phyloP scores from a whole-genome alignment of 2,888 invertebrate genomes.

The Dorcus hopei region DNA sequence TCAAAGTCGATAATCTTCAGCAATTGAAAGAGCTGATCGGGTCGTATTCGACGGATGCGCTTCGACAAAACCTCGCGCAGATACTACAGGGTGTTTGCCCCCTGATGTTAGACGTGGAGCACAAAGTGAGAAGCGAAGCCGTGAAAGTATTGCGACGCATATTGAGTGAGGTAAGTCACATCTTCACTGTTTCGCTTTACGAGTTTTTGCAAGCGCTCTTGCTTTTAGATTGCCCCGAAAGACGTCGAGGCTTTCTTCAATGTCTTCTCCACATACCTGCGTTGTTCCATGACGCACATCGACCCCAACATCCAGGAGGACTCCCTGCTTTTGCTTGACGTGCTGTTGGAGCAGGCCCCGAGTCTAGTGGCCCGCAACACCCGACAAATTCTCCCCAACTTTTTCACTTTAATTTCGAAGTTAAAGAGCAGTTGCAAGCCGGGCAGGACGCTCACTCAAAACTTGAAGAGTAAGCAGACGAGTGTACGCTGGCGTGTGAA shows the following conservation, averaged over 20 bases:
- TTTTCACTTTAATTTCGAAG: constrained; percentile 82
- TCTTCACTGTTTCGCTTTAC: too few relatives aligned
- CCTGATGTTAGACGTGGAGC: constrained; percentile 71
- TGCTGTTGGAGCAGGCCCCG: constrained; percentile 67
- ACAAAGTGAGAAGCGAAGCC: constrained; percentile 56
- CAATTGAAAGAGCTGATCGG: constrained; percentile 60
- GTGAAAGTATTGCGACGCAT: constrained; percentile 56
- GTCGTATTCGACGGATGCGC: constrained; percentile 44
- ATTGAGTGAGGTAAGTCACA: constrained; percentile 39
- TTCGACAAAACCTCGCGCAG: constrained; percentile 61
- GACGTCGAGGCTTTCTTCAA: constrained; percentile 65
- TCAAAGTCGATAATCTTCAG: constrained; percentile 62
- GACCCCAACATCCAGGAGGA: constrained; percentile 78
- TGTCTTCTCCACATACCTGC: constrained; percentile 72
- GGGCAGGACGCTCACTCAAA: constrained; percentile 62
- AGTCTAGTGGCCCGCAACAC: constrained; percentile 64
- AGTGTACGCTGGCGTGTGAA: constrained; percentile 77
- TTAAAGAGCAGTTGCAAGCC: constrained; percentile 59
- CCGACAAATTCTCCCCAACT: constrained; percentile 71
- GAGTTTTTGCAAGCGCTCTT: background rate
- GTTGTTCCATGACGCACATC: constrained; percentile 90
- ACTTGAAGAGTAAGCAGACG: constrained; percentile 69
- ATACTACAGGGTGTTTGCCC: constrained; percentile 68
- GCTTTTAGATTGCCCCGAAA: background rate
- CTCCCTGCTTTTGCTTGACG: constrained; percentile 74